Conservation (phyloP, 2,888 invertebrate genomes). For the Apotomis betuletana region DNA sequence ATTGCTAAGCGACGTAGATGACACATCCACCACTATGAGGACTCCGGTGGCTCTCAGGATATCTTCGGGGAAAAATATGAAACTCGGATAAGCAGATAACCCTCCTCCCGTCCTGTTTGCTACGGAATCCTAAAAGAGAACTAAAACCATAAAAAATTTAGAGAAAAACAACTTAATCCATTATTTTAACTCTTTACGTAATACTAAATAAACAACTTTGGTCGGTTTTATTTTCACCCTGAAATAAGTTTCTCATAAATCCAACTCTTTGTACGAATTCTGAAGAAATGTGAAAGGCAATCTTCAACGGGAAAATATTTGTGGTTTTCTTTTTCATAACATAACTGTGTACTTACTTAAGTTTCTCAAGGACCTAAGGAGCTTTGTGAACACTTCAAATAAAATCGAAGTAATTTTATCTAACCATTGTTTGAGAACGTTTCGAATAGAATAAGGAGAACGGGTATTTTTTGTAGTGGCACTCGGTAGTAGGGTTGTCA, state of each 20-base stretch:
- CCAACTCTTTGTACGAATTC: slow-evolving; percentile 16
- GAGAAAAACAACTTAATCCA: too few species aligned
- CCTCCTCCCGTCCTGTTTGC: too few species aligned
- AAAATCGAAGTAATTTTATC: not conserved
- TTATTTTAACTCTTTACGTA: too few species aligned
- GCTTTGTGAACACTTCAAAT: slow-evolving; percentile 1
- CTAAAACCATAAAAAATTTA: too few species aligned
- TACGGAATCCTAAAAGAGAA: too few species aligned
- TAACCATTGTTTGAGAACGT: not conserved
- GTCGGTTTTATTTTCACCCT: not conserved
- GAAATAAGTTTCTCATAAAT: not conserved
- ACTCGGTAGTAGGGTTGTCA: too few species aligned
- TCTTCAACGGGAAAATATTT: slow-evolving; percentile 1
- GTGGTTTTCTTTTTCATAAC: slow-evolving; percentile 11
- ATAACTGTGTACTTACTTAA: slow-evolving; percentile 7
- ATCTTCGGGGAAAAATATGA: too few species aligned
- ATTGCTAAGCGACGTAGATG: too few species aligned
- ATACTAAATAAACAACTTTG: not conserved
- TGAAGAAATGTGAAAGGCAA: slow-evolving; percentile 1
- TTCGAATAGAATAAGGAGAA: not conserved
- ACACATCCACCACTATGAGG: too few species aligned
- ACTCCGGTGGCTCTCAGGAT: too few species aligned
- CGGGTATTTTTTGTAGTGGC: too few species aligned
- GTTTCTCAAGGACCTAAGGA: not conserved
- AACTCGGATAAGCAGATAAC: too few species aligned